These are phyloP conservation scores for Acleris sparsana DNA, from an alignment of 2,888 invertebrate genomes.

Conservation along the genomic window DNA sequence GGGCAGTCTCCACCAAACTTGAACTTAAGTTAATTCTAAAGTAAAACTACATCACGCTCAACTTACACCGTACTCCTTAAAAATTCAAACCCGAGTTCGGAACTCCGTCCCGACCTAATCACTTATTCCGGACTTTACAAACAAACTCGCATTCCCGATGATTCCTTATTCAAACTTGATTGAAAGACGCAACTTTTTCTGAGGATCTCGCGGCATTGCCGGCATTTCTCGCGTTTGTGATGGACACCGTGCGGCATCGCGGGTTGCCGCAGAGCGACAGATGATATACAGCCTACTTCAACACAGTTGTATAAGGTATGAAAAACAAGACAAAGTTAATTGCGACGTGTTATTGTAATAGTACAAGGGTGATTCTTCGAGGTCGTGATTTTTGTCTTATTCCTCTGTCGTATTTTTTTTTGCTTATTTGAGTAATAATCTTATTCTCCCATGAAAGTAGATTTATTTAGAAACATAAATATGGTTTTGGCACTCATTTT, in stretches of 20 bases:
- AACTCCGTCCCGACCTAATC: slow-evolving; percentile 22
- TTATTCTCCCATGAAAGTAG: no score
- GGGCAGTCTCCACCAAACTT: not conserved
- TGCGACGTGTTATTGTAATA: no score
- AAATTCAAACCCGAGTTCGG: slow-evolving; percentile 19
- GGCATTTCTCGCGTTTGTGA: slow-evolving; percentile 49
- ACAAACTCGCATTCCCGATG: slow-evolving; percentile 37
- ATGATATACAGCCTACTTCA: no score
- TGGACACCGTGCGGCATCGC: slow-evolving; percentile 36
- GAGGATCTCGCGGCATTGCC: slow-evolving; percentile 48
- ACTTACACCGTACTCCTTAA: not conserved
- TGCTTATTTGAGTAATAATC: no score
- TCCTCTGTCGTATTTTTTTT: no score
- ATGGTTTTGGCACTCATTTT: no score
- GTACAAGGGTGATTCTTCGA: no score
- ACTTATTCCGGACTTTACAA: slow-evolving; percentile 34
- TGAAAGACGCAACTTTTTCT: slow-evolving; percentile 44
- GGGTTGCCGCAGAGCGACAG: slow-evolving; percentile 49
- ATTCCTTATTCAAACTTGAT: slow-evolving; percentile 57
- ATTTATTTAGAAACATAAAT: no score
- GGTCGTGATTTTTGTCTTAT: no score
- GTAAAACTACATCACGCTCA: not conserved
- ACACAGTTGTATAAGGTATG: no score
- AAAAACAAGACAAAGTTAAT: no score
- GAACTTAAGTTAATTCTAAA: not conserved